Evolutionary conservation across 2,888 invertebrate species (phyloP).

Genomic region (Hydroisotoma schaefferi): DNA sequence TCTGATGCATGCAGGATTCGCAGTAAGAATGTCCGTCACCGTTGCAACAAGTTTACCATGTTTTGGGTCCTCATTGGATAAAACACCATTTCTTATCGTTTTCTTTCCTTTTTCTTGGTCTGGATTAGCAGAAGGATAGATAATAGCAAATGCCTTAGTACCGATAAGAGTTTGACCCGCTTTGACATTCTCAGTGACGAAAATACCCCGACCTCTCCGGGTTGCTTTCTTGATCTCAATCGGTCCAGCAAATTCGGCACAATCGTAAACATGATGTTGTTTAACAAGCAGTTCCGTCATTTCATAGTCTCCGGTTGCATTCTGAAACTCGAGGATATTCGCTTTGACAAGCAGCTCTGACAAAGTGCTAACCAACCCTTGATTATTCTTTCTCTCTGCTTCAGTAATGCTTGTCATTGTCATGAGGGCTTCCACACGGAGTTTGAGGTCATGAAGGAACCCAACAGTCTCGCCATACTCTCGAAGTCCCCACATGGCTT

Average conservation of each 20-base stretch:
- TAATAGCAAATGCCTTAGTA: conserved; percentile 7
- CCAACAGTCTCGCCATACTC: conserved; percentile 4
- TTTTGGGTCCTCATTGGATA: neutral
- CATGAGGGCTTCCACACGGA: neutral
- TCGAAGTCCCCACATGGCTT: conserved; percentile 3
- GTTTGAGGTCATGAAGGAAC: neutral
- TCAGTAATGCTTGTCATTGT: neutral
- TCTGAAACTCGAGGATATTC: too few relatives aligned
- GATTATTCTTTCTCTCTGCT: neutral
- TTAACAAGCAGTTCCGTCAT: neutral
- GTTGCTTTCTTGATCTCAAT: neutral
- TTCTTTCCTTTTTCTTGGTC: neutral
- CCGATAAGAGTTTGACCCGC: neutral
- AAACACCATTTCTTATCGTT: neutral
- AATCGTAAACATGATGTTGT: conserved; percentile 1
- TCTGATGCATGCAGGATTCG: neutral
- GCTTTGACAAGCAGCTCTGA: too few relatives aligned
- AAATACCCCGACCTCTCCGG: neutral
- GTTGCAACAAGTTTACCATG: neutral
- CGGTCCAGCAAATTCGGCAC: conserved; percentile 3
- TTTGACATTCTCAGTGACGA: neutral
- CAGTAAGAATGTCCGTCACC: neutral
- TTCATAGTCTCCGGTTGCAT: neutral
- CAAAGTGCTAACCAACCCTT: neutral
- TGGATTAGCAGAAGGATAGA: neutral